phyloP scores from a whole-genome alignment of 2,888 invertebrate genomes.

The Resseliella maxima region DNA sequence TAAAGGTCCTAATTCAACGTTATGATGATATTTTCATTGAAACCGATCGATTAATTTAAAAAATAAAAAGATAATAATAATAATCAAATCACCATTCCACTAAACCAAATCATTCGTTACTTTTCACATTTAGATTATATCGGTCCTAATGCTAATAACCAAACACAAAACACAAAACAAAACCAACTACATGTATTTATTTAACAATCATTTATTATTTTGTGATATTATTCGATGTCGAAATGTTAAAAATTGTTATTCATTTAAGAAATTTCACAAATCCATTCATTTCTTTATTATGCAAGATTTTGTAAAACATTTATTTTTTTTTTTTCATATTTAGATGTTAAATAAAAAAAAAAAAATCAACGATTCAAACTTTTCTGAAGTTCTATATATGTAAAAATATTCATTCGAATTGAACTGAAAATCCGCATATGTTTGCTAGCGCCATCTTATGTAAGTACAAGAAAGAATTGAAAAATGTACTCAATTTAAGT shows the following conservation, averaged over 20 bases:
- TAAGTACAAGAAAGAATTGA: too few relatives aligned
- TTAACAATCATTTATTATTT: neutral
- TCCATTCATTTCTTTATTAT: too few relatives aligned
- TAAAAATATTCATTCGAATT: too few relatives aligned
- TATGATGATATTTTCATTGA: slow-evolving; percentile 64
- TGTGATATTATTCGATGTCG: slow-evolving; percentile 42
- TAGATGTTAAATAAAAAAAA: too few relatives aligned
- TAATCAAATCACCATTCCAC: slow-evolving; percentile 47
- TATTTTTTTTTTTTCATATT: too few relatives aligned
- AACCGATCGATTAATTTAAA: slow-evolving; percentile 12
- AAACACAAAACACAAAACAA: neutral
- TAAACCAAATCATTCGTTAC: slow-evolving; percentile 7
- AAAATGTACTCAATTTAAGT: too few relatives aligned
- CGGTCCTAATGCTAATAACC: neutral
- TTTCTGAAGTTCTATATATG: too few relatives aligned
- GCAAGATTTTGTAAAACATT: too few relatives aligned
- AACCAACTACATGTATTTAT: slow-evolving; percentile 6
- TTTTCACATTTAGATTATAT: neutral
- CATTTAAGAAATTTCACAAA: neutral
- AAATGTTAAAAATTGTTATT: neutral
- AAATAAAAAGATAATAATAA: too few relatives aligned
- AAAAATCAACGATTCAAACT: too few relatives aligned
- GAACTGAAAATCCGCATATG: too few relatives aligned
- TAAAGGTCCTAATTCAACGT: slow-evolving; percentile 67
- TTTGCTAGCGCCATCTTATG: too few relatives aligned